These are phyloP conservation scores for Rachycentron canadum DNA, from an alignment of 2,797 vertebrate genomes.

Conservation along the genomic window DNA sequence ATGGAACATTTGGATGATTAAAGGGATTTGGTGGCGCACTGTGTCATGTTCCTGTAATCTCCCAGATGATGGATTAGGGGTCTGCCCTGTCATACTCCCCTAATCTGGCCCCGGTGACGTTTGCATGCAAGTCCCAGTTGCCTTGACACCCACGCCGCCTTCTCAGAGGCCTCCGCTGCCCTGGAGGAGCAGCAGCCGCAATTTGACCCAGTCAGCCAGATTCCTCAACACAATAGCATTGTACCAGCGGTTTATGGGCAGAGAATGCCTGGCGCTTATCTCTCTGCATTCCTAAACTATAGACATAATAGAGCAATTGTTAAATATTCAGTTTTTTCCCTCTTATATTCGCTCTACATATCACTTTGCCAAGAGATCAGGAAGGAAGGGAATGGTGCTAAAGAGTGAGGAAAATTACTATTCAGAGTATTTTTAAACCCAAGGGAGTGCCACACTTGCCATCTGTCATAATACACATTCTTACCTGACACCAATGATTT, in stretches of 20 bases:
- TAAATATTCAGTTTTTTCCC: slow-evolving; percentile 26
- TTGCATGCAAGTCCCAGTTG: slow-evolving; percentile 39
- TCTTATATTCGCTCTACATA: slow-evolving; percentile 40
- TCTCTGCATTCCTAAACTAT: slow-evolving; percentile 41
- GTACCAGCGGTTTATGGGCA: slow-evolving; percentile 35
- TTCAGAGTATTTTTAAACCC: slow-evolving; percentile 51
- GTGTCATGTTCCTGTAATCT: slow-evolving; percentile 83
- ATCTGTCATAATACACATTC: slow-evolving; percentile 62
- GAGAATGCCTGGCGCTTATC: slow-evolving; percentile 50
- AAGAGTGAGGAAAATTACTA: slow-evolving; percentile 37
- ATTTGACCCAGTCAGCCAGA: slow-evolving; percentile 57
- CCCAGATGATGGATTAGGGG: slow-evolving; percentile 82
- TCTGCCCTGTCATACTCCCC: slow-evolving; percentile 68
- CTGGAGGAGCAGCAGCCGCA: slow-evolving; percentile 36
- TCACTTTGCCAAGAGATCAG: slow-evolving; percentile 43
- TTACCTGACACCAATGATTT: slow-evolving; percentile 55
- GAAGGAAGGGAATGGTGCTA: slow-evolving; percentile 23
- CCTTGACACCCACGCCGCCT: slow-evolving; percentile 48
- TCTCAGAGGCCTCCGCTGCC: slow-evolving; percentile 44
- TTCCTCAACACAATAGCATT: slow-evolving; percentile 47
- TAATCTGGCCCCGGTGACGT: slow-evolving; percentile 74
- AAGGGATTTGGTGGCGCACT: slow-evolving; percentile 76
- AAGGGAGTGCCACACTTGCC: slow-evolving; percentile 47
- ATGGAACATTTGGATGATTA: slow-evolving; percentile 81
- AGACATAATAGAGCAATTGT: slow-evolving; percentile 32